phyloP scores from a whole-genome alignment of 92 coral and sea anemone genomes.

The Heteractis magnifica region DNA sequence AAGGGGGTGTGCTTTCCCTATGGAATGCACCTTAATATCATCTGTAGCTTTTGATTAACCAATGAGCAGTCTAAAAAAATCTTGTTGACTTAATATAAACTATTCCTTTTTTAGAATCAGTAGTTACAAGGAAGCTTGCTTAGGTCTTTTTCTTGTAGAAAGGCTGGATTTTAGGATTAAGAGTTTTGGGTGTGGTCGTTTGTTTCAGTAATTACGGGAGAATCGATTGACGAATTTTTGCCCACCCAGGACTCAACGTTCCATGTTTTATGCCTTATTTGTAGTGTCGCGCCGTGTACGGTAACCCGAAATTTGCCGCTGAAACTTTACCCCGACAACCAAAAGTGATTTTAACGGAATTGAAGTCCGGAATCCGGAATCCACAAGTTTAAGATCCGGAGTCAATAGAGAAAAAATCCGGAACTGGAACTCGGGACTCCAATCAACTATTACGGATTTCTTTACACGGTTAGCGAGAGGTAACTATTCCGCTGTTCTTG shows the following conservation, averaged over 20 bases:
- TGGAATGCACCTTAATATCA: slow-evolving; percentile 42
- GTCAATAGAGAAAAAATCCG: too few species aligned
- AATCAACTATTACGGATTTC: not conserved
- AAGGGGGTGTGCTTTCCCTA: slow-evolving; percentile 44
- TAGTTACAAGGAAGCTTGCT: not conserved
- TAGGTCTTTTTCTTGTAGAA: not conserved
- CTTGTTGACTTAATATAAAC: not conserved
- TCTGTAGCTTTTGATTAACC: slow-evolving; percentile 49
- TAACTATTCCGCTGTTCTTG: not conserved
- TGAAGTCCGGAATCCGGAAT: not conserved
- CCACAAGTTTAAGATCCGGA: not conserved
- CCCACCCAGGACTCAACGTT: not conserved
- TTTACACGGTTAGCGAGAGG: not conserved
- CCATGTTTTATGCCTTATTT: not conserved
- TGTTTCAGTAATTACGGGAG: not conserved
- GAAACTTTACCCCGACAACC: not conserved
- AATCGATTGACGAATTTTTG: not conserved
- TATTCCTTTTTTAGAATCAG: not conserved
- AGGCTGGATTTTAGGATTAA: not conserved
- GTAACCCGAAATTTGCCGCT: not conserved
- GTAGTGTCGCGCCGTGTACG: not conserved
- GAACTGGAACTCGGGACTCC: too few species aligned
- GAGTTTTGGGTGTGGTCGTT: not conserved
- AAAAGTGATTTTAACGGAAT: not conserved
- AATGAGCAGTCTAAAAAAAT: not conserved